These are phyloP conservation scores for Drosophila sordidapex DNA, from an alignment of 2,888 invertebrate genomes.

Conservation along the genomic window DNA sequence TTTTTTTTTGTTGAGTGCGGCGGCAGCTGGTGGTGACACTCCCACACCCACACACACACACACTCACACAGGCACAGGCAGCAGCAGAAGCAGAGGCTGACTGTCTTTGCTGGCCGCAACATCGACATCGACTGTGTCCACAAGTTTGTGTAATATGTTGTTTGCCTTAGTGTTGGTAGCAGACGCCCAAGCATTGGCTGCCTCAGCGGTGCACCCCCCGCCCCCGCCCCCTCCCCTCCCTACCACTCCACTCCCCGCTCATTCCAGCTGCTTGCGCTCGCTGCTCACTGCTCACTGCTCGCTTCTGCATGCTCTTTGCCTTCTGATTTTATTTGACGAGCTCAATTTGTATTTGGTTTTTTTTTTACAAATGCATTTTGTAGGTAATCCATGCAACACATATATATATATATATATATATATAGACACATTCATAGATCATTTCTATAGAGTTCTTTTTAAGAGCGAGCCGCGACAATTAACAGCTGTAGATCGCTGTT, in stretches of 20 bases:
- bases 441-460: background rate
- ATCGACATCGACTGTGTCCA: slow-evolving; percentile 81
- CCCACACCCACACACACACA: slow-evolving; percentile 56
- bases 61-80: slow-evolving; percentile 4
- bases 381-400: slow-evolving; percentile 15
- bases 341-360: slow-evolving; percentile 43
- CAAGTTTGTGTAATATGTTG: slow-evolving; percentile 69
- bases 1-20: slow-evolving; percentile 12
- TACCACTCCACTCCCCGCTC: background rate
- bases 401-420: background rate
- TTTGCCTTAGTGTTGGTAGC: slow-evolving; percentile 47
- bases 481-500: slow-evolving; percentile 51
- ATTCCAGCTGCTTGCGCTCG: slow-evolving; percentile 28
- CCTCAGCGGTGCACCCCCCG: slow-evolving; percentile 10
- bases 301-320: slow-evolving; percentile 14
- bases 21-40: slow-evolving; percentile 71
- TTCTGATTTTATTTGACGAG: background rate
- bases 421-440: background rate
- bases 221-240: background rate
- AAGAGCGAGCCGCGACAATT: slow-evolving; percentile 36
- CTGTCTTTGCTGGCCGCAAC: slow-evolving; percentile 62
- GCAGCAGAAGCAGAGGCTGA: background rate
- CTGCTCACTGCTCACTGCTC: slow-evolving; percentile 24
- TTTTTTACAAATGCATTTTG: slow-evolving; percentile 25
- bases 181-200: slow-evolving; percentile 65